phyloP scores from a whole-genome alignment of 2,888 invertebrate genomes.

The Megaustenia siamemsis region DNA sequence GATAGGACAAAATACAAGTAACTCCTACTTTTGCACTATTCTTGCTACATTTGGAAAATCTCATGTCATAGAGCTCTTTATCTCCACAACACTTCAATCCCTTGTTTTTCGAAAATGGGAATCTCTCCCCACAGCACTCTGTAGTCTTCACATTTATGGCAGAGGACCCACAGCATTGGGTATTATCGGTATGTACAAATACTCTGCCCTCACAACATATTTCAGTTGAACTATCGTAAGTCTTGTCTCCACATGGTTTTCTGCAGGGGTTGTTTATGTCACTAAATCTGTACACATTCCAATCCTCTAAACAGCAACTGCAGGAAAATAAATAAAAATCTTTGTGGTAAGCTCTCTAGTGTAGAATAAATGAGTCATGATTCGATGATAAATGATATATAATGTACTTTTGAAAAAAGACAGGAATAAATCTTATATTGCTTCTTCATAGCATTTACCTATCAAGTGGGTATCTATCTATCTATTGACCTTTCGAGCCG shows the following conservation, averaged over 20 bases:
- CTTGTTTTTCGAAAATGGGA: neutral
- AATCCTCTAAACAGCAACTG: slow-evolving; percentile 28
- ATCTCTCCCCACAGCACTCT: slow-evolving; percentile 21
- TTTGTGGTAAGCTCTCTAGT: too few relatives aligned
- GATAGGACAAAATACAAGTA: too few relatives aligned
- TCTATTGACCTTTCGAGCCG: too few relatives aligned
- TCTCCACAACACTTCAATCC: slow-evolving; percentile 16
- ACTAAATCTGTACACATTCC: neutral
- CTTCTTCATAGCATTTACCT: too few relatives aligned
- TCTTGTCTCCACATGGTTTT: neutral
- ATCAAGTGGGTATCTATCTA: too few relatives aligned
- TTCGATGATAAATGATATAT: too few relatives aligned
- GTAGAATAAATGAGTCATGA: too few relatives aligned
- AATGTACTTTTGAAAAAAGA: too few relatives aligned
- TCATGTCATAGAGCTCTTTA: neutral
- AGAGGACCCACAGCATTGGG: slow-evolving; percentile 34
- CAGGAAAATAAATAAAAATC: neutral
- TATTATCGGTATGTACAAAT: neutral
- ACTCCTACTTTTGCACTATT: too few relatives aligned
- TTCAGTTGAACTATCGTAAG: slow-evolving; percentile 10
- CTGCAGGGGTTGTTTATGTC: slow-evolving; percentile 19
- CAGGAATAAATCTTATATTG: too few relatives aligned
- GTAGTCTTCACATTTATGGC: neutral
- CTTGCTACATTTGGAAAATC: neutral
- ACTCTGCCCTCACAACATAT: slow-evolving; percentile 31